Percentiles rank a stretch among this genome's conserved stretches.
Conservation (phyloP, 1,140 invertebrate genomes). For the Drosophila bipectinata region DNA sequence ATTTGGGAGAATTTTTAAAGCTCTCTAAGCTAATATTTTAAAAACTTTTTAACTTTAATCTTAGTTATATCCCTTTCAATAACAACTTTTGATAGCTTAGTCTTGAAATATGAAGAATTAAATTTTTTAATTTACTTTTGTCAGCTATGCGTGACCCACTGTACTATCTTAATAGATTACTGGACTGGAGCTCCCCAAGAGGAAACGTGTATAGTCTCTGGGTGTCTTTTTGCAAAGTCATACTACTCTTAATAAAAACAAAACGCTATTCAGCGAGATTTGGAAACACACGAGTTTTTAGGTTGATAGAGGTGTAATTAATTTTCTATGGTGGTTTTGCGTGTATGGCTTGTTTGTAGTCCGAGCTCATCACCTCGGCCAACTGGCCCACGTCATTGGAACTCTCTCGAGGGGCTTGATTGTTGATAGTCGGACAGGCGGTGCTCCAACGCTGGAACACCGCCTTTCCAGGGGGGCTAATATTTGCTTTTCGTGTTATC, state of each 20-base stretch:
- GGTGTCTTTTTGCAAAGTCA: slow-evolving; percentile 31
- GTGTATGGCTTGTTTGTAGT: slow-evolving; percentile 1
- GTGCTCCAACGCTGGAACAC: slow-evolving; percentile 34
- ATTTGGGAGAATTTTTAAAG: too few relatives aligned
- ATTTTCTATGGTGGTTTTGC: not conserved
- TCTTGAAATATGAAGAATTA: too few relatives aligned
- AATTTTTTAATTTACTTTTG: not conserved
- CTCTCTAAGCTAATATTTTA: too few relatives aligned
- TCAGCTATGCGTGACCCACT: slow-evolving; percentile 5
- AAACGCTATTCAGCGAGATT: slow-evolving; percentile 21
- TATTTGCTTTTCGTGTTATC: slow-evolving; percentile 29
- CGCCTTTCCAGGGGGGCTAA: slow-evolving; percentile 47
- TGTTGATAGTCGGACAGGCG: slow-evolving; percentile 27
- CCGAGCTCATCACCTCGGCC: not conserved
- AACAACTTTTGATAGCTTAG: too few relatives aligned
- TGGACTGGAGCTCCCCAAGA: not conserved
- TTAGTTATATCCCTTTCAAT: too few relatives aligned
- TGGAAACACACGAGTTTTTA: slow-evolving; percentile 18
- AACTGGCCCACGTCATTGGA: slow-evolving; percentile 20
- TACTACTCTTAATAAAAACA: slow-evolving; percentile 13
- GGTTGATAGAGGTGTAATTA: slow-evolving; percentile 22
- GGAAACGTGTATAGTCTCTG: slow-evolving; percentile 5
- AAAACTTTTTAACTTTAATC: too few relatives aligned
- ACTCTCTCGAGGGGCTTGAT: slow-evolving; percentile 1
- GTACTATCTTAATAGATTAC: slow-evolving; percentile 8